A percentile compares a stretch with the other conserved stretches of the same genome.
Conservation (phyloP, 2,888 invertebrate genomes). For the Homarus gammarus region DNA sequence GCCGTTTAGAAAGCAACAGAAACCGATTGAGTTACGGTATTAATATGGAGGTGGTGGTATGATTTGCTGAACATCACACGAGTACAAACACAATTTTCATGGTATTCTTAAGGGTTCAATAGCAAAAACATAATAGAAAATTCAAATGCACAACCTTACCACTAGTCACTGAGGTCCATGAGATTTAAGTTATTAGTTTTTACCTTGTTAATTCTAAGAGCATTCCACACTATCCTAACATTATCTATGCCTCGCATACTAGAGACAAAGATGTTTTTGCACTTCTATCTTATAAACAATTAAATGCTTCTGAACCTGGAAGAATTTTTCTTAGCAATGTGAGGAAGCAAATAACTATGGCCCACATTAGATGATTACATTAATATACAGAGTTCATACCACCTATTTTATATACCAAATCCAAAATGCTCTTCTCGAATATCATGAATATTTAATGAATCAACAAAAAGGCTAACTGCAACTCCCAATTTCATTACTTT, state of each 20-base stretch:
- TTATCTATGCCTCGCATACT: background rate
- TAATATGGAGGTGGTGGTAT: slow-evolving; percentile 15
- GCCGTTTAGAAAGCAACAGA: slow-evolving; percentile 64
- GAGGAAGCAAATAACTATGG: background rate
- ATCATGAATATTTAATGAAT: too few species aligned
- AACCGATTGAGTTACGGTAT: slow-evolving; percentile 38
- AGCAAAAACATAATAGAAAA: background rate
- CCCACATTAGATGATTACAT: background rate
- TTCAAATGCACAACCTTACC: background rate
- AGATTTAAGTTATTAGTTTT: background rate
- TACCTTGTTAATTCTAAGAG: background rate
- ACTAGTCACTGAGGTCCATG: background rate
- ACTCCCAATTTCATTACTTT: too few species aligned
- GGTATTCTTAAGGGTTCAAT: background rate
- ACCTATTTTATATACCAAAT: background rate
- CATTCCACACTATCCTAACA: background rate
- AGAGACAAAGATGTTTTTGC: background rate
- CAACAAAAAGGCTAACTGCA: too few species aligned
- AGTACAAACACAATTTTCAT: background rate
- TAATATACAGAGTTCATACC: background rate
- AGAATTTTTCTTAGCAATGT: background rate
- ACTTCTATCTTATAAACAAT: background rate
- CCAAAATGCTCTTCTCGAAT: background rate
- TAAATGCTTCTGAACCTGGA: background rate
- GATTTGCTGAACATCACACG: background rate